phyloP scores from a whole-genome alignment of 2,888 invertebrate genomes.

The Caprella mutica region DNA sequence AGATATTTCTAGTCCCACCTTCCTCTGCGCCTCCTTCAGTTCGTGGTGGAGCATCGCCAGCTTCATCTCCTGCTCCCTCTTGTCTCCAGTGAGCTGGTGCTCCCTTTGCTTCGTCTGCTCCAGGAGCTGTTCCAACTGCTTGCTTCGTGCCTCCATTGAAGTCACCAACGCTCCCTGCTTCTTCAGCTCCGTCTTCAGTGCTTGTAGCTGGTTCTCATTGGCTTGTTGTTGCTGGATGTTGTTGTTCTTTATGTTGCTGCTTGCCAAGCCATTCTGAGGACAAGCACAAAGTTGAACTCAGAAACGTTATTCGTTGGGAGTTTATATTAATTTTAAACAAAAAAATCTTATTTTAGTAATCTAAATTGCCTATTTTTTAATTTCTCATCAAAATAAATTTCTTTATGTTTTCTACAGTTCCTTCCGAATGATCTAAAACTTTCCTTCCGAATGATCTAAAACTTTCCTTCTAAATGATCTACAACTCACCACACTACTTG shows the following conservation, averaged over 20 bases:
- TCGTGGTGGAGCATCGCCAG: conserved; percentile 74
- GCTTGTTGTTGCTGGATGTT: neutral
- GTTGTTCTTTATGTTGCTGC: neutral
- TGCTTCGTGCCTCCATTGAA: conserved; percentile 62
- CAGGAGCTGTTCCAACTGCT: conserved; percentile 59
- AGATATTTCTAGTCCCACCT: too few species aligned
- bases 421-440: too few species aligned
- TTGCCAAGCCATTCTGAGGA: neutral
- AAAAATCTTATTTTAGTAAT: too few species aligned
- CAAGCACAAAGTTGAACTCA: neutral
- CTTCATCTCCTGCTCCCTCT: conserved; percentile 72
- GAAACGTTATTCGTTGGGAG: too few species aligned
- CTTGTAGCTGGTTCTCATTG: conserved; percentile 18
- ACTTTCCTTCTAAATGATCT: too few species aligned
- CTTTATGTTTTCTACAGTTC: too few species aligned
- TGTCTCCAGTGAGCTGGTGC: conserved; percentile 62
- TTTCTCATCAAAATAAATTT: too few species aligned
- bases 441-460: too few species aligned
- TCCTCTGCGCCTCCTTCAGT: conserved; percentile 71
- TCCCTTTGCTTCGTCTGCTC: conserved; percentile 67
- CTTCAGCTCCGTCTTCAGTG: conserved; percentile 49
- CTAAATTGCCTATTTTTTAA: too few species aligned
- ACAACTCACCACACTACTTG: too few species aligned
- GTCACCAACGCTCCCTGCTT: conserved; percentile 60
- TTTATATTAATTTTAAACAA: too few species aligned